Conservation (phyloP, 2,113 vertebrate genomes). For the Nothocercus nigrocapillus region DNA sequence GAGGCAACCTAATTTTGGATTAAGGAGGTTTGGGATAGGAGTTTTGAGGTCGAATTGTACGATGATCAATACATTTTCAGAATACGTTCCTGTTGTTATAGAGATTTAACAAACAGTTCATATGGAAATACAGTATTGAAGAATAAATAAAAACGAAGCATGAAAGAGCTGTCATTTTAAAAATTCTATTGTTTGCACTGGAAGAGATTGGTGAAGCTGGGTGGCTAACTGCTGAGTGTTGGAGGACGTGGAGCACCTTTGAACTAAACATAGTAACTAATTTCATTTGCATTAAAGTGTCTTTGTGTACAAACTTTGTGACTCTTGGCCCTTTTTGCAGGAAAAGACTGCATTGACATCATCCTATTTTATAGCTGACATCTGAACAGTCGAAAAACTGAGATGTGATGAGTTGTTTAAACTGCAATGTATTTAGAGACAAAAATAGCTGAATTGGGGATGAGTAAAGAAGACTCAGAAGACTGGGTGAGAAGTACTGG, state of each 20-base stretch:
- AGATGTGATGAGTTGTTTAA: background rate
- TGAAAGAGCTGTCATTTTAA: background rate
- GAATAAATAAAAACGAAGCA: conserved; percentile 13
- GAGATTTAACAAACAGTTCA: conserved; percentile 5
- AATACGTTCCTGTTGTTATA: background rate
- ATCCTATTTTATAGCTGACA: background rate
- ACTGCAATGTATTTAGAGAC: background rate
- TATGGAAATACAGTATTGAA: conserved; percentile 18
- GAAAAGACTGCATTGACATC: background rate
- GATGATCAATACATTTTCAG: conserved; percentile 10
- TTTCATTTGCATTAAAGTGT: conserved; percentile 58
- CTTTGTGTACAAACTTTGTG: conserved; percentile 29
- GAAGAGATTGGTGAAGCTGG: background rate
- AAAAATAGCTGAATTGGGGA: background rate
- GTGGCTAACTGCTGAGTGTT: background rate
- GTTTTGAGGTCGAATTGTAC: conserved; percentile 38
- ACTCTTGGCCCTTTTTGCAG: conserved; percentile 33
- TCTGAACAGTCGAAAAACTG: background rate
- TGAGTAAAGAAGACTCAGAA: background rate
- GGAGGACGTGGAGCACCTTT: conserved; percentile 5
- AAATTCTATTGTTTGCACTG: background rate
- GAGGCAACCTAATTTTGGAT: conserved; percentile 63
- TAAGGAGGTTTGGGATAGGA: conserved; percentile 36
- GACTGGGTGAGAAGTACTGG: background rate
- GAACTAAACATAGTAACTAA: background rate